phyloP scores from a whole-genome alignment of 2,888 invertebrate genomes.

The Blomia tropicalis region DNA sequence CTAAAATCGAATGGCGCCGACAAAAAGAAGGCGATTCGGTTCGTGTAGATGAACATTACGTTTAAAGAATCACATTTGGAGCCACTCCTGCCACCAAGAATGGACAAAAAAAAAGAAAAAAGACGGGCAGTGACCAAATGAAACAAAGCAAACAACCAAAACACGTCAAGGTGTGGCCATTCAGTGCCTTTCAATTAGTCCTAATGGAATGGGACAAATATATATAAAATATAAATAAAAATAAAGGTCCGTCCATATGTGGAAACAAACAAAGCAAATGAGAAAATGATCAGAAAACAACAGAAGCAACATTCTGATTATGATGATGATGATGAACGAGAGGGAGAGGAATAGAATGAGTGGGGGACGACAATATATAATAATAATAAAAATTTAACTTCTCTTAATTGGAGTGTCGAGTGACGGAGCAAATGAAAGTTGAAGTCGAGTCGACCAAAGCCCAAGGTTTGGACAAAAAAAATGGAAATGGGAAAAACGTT shows the following conservation, averaged over 20 bases:
- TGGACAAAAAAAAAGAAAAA: no score
- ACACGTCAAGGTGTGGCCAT: slow-evolving; percentile 3
- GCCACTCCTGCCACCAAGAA: no score
- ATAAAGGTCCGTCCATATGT: no score
- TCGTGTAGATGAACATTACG: no score
- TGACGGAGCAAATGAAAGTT: slow-evolving; percentile 9
- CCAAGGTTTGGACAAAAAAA: neutral
- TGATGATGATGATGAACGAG: no score
- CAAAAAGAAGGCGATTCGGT: no score
- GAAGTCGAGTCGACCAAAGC: neutral
- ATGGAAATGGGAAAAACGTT: slow-evolving; percentile 10
- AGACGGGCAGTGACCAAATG: no score
- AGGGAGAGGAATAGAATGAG: neutral
- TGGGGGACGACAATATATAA: neutral
- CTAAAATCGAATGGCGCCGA: no score
- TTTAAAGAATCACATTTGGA: no score
- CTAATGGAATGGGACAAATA: neutral
- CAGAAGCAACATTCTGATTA: no score
- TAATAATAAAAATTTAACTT: slow-evolving; percentile 5
- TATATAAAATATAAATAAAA: neutral
- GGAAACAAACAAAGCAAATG: neutral
- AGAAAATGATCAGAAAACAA: no score
- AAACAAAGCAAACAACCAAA: neutral
- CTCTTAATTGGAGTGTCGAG: slow-evolving; percentile 2
- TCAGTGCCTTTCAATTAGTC: slow-evolving; percentile 12